A percentile compares a stretch with the other conserved stretches of the same genome.
Evolutionary conservation across 1,140 invertebrate species (phyloP).

Genomic region (Neodiprion lecontei): DNA sequence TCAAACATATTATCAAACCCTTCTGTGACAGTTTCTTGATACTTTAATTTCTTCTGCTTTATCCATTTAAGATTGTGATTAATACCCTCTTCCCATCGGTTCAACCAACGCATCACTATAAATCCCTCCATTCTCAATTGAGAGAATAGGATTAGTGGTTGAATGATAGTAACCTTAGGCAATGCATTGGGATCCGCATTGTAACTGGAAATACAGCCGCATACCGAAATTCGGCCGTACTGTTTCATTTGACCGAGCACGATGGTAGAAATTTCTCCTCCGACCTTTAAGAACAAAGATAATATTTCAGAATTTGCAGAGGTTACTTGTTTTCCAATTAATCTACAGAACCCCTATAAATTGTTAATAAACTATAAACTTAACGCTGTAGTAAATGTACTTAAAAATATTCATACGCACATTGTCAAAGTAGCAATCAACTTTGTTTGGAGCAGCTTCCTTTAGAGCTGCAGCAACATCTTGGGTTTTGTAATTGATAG

Average conservation of each 20-base stretch:
- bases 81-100: slow-evolving; percentile 68
- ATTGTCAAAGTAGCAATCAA: slow-evolving; percentile 67
- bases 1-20: slow-evolving; percentile 76
- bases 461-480: slow-evolving; percentile 61
- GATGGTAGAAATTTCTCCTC: slow-evolving; percentile 52
- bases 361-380: too few relatives aligned
- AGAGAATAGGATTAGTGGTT: slow-evolving; percentile 51
- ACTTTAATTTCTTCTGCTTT: slow-evolving; percentile 71
- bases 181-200: slow-evolving; percentile 45
- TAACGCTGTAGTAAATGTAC: too few relatives aligned
- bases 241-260: slow-evolving; percentile 55
- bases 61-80: slow-evolving; percentile 68
- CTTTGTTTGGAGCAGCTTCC: slow-evolving; percentile 60
- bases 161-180: slow-evolving; percentile 38
- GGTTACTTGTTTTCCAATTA: too few relatives aligned
- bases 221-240: slow-evolving; percentile 68
- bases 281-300: slow-evolving; percentile 45
- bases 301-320: too few relatives aligned
- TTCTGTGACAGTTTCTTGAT: slow-evolving; percentile 68
- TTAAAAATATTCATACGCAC: slow-evolving; percentile 40
- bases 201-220: slow-evolving; percentile 70
- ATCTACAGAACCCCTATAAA: too few relatives aligned
- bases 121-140: slow-evolving; percentile 74
- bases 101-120: slow-evolving; percentile 64
- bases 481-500: slow-evolving; percentile 69